A percentile compares a stretch with the other conserved stretches of the same genome.
phyloP scores from a whole-genome alignment of 2,888 invertebrate species.

The Chymomyza caudatula region DNA sequence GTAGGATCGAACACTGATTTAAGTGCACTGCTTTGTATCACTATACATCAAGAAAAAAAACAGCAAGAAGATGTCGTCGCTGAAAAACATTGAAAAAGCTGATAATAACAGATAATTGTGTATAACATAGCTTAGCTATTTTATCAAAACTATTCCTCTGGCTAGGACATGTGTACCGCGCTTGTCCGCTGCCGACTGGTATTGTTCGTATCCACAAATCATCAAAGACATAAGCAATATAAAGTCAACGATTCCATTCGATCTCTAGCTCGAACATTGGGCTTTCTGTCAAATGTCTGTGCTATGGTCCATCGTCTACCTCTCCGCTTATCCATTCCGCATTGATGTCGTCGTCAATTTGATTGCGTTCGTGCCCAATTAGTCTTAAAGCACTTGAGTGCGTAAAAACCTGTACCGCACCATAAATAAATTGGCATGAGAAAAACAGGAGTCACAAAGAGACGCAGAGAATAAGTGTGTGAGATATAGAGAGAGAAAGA shows the following conservation, averaged over 20 bases:
- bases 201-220: constrained; percentile 19
- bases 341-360: constrained; percentile 68
- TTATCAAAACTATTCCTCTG: constrained; percentile 41
- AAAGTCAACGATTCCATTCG: constrained; percentile 63
- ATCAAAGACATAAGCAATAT: constrained; percentile 69
- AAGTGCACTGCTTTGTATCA: constrained; percentile 58
- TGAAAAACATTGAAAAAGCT: constrained; percentile 44
- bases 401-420: constrained; percentile 77
- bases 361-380: constrained; percentile 77
- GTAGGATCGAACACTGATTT: constrained; percentile 23
- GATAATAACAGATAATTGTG: constrained; percentile 77
- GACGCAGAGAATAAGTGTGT: neutral
- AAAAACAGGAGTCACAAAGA: constrained; percentile 65
- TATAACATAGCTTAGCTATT: constrained; percentile 75
- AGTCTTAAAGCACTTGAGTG: constrained; percentile 78
- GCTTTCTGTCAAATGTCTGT: neutral
- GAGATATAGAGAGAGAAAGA: neutral
- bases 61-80: constrained; percentile 6
- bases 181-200: constrained; percentile 15
- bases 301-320: constrained; percentile 14
- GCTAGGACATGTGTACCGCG: neutral
- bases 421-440: constrained; percentile 76
- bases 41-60: constrained; percentile 24
- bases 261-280: constrained; percentile 31
- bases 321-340: constrained; percentile 20